These are phyloP conservation scores for Anadara kagoshimensis DNA, from an alignment of 1,140 invertebrate species.

Conservation along the genomic window DNA sequence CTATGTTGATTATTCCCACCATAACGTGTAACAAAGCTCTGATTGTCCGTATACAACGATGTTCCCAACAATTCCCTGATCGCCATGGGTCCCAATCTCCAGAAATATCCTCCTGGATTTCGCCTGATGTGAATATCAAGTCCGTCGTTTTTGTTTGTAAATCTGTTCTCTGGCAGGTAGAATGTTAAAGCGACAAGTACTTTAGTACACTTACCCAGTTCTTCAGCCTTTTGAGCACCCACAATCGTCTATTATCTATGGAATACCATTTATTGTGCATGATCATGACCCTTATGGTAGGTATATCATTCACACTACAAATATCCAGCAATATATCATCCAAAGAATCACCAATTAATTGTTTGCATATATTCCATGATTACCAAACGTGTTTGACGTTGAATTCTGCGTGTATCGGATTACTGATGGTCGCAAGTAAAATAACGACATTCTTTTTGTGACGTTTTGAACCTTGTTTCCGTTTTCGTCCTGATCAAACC, in stretches of 20 bases:
- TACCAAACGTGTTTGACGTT: slow-evolving; percentile 16
- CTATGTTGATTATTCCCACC: too few species aligned
- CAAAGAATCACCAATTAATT: slow-evolving; percentile 3
- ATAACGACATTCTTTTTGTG: too few species aligned
- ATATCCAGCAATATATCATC: not conserved
- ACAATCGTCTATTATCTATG: slow-evolving; percentile 36
- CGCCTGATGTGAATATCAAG: not conserved
- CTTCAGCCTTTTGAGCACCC: slow-evolving; percentile 22
- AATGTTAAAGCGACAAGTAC: not conserved
- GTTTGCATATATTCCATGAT: not conserved
- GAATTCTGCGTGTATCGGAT: slow-evolving; percentile 21
- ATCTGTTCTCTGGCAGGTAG: slow-evolving; percentile 5
- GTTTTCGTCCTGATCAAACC: too few species aligned
- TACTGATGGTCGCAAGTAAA: slow-evolving; percentile 13
- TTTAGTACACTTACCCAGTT: slow-evolving; percentile 9
- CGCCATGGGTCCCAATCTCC: slow-evolving; percentile 6
- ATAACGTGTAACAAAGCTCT: too few species aligned
- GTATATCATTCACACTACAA: slow-evolving; percentile 14
- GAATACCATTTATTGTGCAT: slow-evolving; percentile 27
- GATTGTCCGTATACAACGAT: too few species aligned
- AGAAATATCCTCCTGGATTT: slow-evolving; percentile 14
- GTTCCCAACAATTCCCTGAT: not conserved
- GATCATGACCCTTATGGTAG: slow-evolving; percentile 14
- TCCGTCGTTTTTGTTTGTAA: slow-evolving; percentile 17
- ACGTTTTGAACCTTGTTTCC: too few species aligned